Base-by-base conservation (phyloP, 2,888 invertebrate genomes). In the Geophilus truncorum region DNA sequence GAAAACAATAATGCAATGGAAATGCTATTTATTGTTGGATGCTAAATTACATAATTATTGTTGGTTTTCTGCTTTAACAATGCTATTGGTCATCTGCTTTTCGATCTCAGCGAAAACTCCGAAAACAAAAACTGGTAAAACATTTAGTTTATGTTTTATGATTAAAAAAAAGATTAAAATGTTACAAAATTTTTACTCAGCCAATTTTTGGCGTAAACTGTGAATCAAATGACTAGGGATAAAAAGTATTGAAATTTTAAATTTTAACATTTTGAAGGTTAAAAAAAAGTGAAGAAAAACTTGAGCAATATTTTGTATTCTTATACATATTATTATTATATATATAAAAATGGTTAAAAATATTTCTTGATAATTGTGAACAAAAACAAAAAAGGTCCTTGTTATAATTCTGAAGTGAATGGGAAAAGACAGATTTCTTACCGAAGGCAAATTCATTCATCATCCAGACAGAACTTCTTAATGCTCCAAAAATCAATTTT, bases 271-370 rank as follows among this genome's bases (percentile, higher is more conserved):
- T 62, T 62, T 62, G 25, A 25, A 1, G 57, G 57, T 18, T 57
- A 23, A 18, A 57, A 57, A 57, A 57, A 18, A 15, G 18, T 57
- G 15, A 57, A 57, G 9, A 57, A 23, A 25, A 62, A 62, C 23
- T 10, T 25, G 23, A 62, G 62, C 62, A 62, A 62, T 62, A 62
- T 62, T 62, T 62, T 62, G 23, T 62, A 62, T 62, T 62, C 62
- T 62, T 62, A 62, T 62, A 62, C 62, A 62, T 25, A 28, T 62
- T 62, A 62, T 62, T 62, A 62, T 57, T 57, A 57, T 57, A 57
- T 62, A 62, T 57, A 57, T 21, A 21, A 23, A 62, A 62, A 62
- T 15, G 25, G 23, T 62, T 1, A 57, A 57, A 62, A 62, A 62
- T 62, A 62, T 62, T 62, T 62, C 62, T 62, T 62, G 62, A 23